phyloP scores from a whole-genome alignment of 2,113 vertebrate genomes.

The Caranx melampygus region DNA sequence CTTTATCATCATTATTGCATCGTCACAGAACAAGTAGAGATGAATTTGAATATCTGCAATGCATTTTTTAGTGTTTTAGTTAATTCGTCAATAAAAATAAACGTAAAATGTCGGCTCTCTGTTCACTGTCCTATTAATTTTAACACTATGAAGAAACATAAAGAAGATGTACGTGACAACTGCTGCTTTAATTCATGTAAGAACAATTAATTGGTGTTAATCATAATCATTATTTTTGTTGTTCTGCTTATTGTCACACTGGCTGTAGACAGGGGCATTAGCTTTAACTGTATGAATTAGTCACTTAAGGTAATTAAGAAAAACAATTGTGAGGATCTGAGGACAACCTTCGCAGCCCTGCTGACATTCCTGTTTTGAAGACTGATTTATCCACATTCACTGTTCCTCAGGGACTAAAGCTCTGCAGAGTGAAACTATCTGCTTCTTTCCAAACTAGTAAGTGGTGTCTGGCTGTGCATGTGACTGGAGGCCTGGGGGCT shows the following conservation, averaged over 20 bases:
- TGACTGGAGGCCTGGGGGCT: not conserved
- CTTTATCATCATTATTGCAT: not conserved
- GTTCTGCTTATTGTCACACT: not conserved
- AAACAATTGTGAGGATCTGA: not conserved
- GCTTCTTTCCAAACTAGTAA: constrained; percentile 27
- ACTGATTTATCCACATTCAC: not conserved
- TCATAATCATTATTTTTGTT: not conserved
- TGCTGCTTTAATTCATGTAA: not conserved
- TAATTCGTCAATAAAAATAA: not conserved
- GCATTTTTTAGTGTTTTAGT: not conserved
- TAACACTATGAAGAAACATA: not conserved
- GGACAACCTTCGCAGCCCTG: not conserved
- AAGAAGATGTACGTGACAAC: not conserved
- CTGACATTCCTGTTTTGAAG: not conserved
- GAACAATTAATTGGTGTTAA: not conserved
- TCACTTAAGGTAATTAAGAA: not conserved
- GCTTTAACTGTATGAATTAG: not conserved
- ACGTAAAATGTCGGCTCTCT: not conserved
- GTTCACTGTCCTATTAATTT: too few relatives aligned
- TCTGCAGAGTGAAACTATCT: constrained; percentile 21
- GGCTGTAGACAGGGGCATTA: not conserved
- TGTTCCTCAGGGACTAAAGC: constrained; percentile 8
- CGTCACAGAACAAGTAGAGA: not conserved
- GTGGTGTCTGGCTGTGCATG: constrained; percentile 23
- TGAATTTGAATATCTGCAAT: not conserved